Evolutionary conservation across 1,140 invertebrate species (phyloP).

Genomic region (Tribolium castaneum): DNA sequence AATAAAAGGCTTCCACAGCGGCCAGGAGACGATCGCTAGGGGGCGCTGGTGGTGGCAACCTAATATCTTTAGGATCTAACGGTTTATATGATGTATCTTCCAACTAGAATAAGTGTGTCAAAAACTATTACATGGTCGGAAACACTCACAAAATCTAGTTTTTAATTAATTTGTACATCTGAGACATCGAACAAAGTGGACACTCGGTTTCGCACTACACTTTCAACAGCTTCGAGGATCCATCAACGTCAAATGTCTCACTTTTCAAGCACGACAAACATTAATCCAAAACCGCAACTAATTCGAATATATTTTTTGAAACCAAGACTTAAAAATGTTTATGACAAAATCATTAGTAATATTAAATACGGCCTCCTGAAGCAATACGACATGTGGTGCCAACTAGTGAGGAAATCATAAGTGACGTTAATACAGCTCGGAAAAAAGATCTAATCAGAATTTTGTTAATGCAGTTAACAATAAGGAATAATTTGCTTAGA

Average conservation of each 20-base stretch:
- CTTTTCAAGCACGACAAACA: background rate
- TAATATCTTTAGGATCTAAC: slow-evolving; percentile 89
- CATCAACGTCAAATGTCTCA: slow-evolving; percentile 6
- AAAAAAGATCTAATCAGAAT: too few relatives aligned
- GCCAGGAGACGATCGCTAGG: slow-evolving; percentile 91
- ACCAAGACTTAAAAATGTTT: too few relatives aligned
- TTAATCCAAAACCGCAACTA: too few relatives aligned
- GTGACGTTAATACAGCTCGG: too few relatives aligned
- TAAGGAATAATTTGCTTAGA: too few relatives aligned
- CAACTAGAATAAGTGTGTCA: slow-evolving; percentile 68
- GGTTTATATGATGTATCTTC: slow-evolving; percentile 93
- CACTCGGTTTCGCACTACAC: background rate
- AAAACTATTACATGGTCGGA: slow-evolving; percentile 45
- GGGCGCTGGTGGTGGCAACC: slow-evolving; percentile 91
- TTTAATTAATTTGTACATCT: slow-evolving; percentile 20
- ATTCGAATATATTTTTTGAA: too few relatives aligned
- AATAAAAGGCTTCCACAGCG: slow-evolving; percentile 96
- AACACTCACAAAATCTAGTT: background rate
- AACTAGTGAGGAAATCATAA: too few relatives aligned
- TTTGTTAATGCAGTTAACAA: too few relatives aligned
- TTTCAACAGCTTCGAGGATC: background rate
- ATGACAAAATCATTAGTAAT: too few relatives aligned
- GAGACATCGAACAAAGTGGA: slow-evolving; percentile 11
- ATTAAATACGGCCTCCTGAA: too few relatives aligned
- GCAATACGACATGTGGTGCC: too few relatives aligned